phyloP scores from a whole-genome alignment of 2,113 vertebrate species.

The Paramisgurnus dabryanus region DNA sequence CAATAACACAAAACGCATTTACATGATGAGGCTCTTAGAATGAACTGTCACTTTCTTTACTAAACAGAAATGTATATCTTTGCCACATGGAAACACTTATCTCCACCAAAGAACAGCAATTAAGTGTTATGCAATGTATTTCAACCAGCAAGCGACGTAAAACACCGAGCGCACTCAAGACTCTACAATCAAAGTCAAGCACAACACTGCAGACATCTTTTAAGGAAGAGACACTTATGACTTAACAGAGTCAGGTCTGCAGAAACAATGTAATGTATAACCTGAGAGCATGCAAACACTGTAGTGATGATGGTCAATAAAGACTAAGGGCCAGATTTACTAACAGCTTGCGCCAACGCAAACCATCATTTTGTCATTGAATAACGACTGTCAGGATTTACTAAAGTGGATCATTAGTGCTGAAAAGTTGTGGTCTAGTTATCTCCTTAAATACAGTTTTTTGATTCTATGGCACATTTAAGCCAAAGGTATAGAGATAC shows the following conservation, averaged over 20 bases:
- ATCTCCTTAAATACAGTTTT: too few relatives aligned
- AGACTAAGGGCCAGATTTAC: slow-evolving; percentile 13
- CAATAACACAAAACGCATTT: slow-evolving; percentile 4
- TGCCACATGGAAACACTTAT: slow-evolving; percentile 39
- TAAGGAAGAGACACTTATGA: slow-evolving; percentile 52
- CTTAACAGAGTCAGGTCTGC: slow-evolving; percentile 57
- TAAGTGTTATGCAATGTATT: slow-evolving; percentile 59
- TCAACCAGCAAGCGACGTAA: slow-evolving; percentile 52
- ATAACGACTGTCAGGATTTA: too few relatives aligned
- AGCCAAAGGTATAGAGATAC: neutral
- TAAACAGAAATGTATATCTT: slow-evolving; percentile 31
- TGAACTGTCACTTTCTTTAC: slow-evolving; percentile 29
- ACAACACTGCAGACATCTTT: slow-evolving; percentile 34
- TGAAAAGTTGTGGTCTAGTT: too few relatives aligned
- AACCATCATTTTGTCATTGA: too few relatives aligned
- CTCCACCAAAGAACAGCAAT: slow-evolving; percentile 30
- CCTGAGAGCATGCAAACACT: slow-evolving; percentile 31
- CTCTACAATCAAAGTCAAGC: slow-evolving; percentile 57
- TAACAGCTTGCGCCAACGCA: neutral
- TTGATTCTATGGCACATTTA: neutral
- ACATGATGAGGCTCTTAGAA: slow-evolving; percentile 18
- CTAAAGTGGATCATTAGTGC: too few relatives aligned
- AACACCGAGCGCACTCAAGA: slow-evolving; percentile 62
- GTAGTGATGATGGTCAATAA: slow-evolving; percentile 34
- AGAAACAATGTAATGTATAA: slow-evolving; percentile 37